Conservation (phyloP, 2,888 invertebrate species). For the Plusia festucae region DNA sequence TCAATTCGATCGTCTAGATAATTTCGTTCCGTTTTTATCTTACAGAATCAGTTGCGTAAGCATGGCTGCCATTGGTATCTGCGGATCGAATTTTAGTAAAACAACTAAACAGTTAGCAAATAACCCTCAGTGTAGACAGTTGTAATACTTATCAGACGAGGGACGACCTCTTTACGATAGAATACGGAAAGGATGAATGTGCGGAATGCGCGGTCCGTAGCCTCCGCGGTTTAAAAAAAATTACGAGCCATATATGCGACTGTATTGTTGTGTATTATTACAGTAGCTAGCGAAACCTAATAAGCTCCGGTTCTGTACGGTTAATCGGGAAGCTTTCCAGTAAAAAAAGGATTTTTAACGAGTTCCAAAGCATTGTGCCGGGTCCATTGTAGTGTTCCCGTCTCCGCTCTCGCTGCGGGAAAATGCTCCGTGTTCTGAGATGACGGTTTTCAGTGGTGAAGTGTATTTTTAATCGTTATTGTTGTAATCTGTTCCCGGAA, state of each 20-base stretch:
- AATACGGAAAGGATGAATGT: slow-evolving; percentile 22
- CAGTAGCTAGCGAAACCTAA: slow-evolving; percentile 55
- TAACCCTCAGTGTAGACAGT: slow-evolving; percentile 55
- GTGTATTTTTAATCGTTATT: slow-evolving; percentile 53
- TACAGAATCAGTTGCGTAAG: slow-evolving; percentile 64
- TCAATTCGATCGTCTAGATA: slow-evolving; percentile 68
- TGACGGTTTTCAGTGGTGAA: slow-evolving; percentile 61
- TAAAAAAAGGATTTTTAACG: slow-evolving; percentile 68
- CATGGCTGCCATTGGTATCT: slow-evolving; percentile 60
- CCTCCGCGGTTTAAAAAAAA: slow-evolving; percentile 34
- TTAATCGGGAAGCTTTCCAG: slow-evolving; percentile 55
- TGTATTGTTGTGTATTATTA: slow-evolving; percentile 52
- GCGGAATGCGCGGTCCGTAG: slow-evolving; percentile 25
- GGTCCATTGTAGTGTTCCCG: slow-evolving; percentile 64
- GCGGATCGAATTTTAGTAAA: slow-evolving; percentile 53
- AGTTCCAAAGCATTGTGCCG: slow-evolving; percentile 70
- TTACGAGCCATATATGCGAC: slow-evolving; percentile 44
- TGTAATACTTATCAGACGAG: slow-evolving; percentile 18
- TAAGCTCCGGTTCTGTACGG: slow-evolving; percentile 49
- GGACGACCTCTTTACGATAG: slow-evolving; percentile 22
- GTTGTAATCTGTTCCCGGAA: slow-evolving; percentile 54
- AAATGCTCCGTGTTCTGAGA: slow-evolving; percentile 69
- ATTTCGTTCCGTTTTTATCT: slow-evolving; percentile 62
- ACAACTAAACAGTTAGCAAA: slow-evolving; percentile 63
- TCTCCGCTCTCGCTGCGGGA: slow-evolving; percentile 44